Evolutionary conservation across 2,113 vertebrate genomes (phyloP).

Genomic region (Cyanoderma ruficeps): DNA sequence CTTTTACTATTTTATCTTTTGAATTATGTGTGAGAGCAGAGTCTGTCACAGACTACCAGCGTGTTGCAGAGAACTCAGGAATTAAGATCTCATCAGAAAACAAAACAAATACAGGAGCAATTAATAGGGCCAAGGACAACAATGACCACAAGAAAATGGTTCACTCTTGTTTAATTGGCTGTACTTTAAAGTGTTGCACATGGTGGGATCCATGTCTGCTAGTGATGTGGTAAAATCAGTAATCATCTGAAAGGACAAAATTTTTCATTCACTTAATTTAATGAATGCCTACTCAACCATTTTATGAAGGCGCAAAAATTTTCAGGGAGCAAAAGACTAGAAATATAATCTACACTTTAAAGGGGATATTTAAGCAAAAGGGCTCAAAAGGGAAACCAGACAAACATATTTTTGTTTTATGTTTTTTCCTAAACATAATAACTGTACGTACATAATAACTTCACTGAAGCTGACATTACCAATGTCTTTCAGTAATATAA

Average conservation of each 20-base stretch:
- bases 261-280: not conserved
- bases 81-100: not conserved
- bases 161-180: not conserved
- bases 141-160: not conserved
- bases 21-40: not conserved
- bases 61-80: not conserved
- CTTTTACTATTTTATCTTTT: conserved; percentile 45
- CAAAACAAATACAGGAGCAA: not conserved
- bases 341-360: not conserved
- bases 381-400: not conserved
- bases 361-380: not conserved
- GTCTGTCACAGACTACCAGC: not conserved
- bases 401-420: not conserved
- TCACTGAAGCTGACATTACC: not conserved
- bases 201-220: not conserved
- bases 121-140: not conserved
- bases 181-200: not conserved
- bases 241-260: not conserved
- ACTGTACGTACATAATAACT: not conserved
- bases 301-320: not conserved
- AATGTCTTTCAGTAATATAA: not conserved
- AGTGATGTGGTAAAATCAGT: not conserved
- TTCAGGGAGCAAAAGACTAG: not conserved
- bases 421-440: not conserved
- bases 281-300: not conserved